Percentiles rank a stretch among this genome's conserved stretches.
Conservation (phyloP, 2,113 vertebrate genomes). For the Macquaria australasica region DNA sequence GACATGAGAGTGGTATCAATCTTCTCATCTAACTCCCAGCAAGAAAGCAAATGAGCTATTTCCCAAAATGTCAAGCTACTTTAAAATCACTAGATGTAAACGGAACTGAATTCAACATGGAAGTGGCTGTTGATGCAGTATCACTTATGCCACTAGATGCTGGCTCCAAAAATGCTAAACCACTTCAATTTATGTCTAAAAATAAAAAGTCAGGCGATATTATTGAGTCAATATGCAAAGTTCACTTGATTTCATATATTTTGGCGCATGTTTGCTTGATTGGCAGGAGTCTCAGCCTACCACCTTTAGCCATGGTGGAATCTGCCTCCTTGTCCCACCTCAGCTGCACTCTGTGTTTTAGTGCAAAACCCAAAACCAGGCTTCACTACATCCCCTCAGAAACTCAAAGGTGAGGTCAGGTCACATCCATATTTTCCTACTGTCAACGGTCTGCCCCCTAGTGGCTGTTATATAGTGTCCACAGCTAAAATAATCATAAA, state of each 20-base stretch:
- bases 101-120: no score
- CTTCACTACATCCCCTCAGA: background rate
- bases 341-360: background rate
- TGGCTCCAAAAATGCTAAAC: no score
- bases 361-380: background rate
- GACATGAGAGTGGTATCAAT: no score
- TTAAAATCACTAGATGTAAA: no score
- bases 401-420: conserved; percentile 4
- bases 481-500: conserved; percentile 25
- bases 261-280: background rate
- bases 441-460: conserved; percentile 16
- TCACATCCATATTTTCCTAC: conserved; percentile 3
- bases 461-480: conserved; percentile 13
- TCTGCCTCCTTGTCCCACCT: background rate
- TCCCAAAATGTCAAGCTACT: no score
- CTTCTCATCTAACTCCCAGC: no score
- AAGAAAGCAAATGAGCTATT: no score
- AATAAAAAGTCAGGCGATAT: no score
- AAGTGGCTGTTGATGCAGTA: no score
- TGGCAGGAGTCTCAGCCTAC: background rate
- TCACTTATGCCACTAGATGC: no score
- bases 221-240: no score
- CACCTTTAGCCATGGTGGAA: background rate
- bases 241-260: background rate
- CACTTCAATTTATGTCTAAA: no score